These are phyloP conservation scores for Dasyprocta punctata DNA, from an alignment of 2,113 vertebrate species.

Conservation along the genomic window DNA sequence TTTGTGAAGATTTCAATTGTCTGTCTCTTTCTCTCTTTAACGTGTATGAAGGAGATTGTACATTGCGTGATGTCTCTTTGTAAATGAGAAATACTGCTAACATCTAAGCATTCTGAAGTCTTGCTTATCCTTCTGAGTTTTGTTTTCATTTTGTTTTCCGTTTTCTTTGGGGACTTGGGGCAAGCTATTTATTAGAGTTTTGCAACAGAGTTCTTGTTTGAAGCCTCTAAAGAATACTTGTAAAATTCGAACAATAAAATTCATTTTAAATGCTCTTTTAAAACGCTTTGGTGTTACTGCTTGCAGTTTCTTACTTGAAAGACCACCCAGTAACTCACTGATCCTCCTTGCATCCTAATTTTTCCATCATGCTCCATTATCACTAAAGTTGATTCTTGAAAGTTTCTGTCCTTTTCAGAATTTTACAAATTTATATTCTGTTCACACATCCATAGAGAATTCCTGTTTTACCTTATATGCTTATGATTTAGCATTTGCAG, in stretches of 20 bases:
- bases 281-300: slow-evolving; percentile 83
- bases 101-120: slow-evolving; percentile 87
- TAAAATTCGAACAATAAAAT: slow-evolving; percentile 92
- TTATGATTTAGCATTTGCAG: slow-evolving; percentile 24
- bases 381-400: neutral
- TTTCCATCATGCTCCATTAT: neutral
- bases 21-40: slow-evolving; percentile 73
- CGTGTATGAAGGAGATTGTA: slow-evolving; percentile 90
- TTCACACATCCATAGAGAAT: neutral
- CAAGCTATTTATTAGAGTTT: slow-evolving; percentile 94
- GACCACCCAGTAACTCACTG: slow-evolving; percentile 14
- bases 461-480: neutral
- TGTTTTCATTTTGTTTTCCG: slow-evolving; percentile 85
- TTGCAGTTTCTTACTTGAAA: slow-evolving; percentile 71
- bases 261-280: slow-evolving; percentile 91
- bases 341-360: neutral
- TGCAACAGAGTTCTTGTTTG: slow-evolving; percentile 93
- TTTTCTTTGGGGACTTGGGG: slow-evolving; percentile 88
- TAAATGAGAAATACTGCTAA: slow-evolving; percentile 88
- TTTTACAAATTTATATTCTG: neutral
- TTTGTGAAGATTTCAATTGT: slow-evolving; percentile 63
- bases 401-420: slow-evolving; percentile 22
- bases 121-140: slow-evolving; percentile 86
- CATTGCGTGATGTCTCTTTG: slow-evolving; percentile 88
- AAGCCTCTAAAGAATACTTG: slow-evolving; percentile 91